Conservation (phyloP, 2,113 vertebrate species). For the Elaphurus davidianus region DNA sequence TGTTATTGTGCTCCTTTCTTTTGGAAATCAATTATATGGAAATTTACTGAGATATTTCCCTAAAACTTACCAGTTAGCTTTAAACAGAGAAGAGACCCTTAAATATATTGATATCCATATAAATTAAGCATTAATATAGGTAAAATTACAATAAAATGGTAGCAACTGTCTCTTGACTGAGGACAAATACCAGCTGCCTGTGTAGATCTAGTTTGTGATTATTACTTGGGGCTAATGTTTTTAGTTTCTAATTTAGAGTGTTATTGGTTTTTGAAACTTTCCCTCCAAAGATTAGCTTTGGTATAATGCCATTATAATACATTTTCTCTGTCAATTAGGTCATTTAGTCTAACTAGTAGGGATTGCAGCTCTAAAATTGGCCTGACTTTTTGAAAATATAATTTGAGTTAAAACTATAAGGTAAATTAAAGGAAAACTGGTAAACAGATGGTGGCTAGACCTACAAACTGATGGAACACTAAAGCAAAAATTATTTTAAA, state of each 20-base stretch:
- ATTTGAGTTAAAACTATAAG: neutral
- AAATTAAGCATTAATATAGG: neutral
- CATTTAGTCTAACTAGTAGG: neutral
- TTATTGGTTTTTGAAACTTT: neutral
- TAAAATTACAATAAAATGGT: neutral
- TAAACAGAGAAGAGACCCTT: neutral
- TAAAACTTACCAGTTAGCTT: neutral
- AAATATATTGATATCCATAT: neutral
- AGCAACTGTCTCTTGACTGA: neutral
- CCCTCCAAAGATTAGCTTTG: neutral
- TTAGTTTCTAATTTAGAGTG: neutral
- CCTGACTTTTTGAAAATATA: neutral
- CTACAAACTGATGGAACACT: neutral
- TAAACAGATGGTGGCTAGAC: neutral
- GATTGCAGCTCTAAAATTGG: neutral
- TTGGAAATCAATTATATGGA: neutral
- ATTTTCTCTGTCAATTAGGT: neutral
- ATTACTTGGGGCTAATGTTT: neutral
- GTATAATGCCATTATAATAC: neutral
- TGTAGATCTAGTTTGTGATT: neutral
- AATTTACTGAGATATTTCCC: neutral
- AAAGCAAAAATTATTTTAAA: conserved; percentile 33
- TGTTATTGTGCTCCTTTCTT: neutral
- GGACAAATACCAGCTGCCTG: neutral
- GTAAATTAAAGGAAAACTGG: neutral